Evolutionary conservation across 2,113 vertebrate genomes (phyloP).

Genomic region (Rhinichthys klamathensis): DNA sequence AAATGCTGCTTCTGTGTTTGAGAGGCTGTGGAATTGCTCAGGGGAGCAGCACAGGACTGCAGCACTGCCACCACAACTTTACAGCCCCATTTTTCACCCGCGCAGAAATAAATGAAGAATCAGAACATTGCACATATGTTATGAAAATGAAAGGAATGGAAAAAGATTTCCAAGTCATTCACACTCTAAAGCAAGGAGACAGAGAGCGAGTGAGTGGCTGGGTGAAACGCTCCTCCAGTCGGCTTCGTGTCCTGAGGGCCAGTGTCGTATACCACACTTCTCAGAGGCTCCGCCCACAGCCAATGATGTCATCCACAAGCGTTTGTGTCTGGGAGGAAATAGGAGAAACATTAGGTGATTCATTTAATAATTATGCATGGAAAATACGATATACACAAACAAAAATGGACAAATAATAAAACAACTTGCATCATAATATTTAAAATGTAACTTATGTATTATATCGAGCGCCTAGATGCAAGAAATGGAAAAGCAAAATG

Average conservation of each 20-base stretch:
- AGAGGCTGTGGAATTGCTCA: slow-evolving; percentile 56
- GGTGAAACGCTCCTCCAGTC: slow-evolving; percentile 28
- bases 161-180: slow-evolving; percentile 47
- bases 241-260: neutral
- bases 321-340: neutral
- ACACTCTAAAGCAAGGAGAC: slow-evolving; percentile 37
- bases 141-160: slow-evolving; percentile 51
- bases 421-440: too few relatives aligned
- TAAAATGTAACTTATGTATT: too few relatives aligned
- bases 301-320: neutral
- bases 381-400: too few relatives aligned
- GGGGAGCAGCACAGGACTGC: slow-evolving; percentile 48
- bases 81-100: slow-evolving; percentile 63
- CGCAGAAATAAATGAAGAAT: slow-evolving; percentile 62
- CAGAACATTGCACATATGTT: slow-evolving; percentile 54
- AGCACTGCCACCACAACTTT: slow-evolving; percentile 58
- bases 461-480: too few relatives aligned
- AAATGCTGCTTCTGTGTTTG: slow-evolving; percentile 62
- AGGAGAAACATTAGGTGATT: too few relatives aligned
- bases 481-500: too few relatives aligned
- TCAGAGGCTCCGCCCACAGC: neutral
- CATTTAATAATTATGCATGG: too few relatives aligned
- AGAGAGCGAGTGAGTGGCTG: slow-evolving; percentile 21
- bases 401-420: too few relatives aligned
- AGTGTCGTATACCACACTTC: neutral